A percentile compares a stretch with the other conserved stretches of the same genome.
Evolutionary conservation across 2,797 vertebrate species (phyloP).

Genomic region (Hydrolagus colliei): DNA sequence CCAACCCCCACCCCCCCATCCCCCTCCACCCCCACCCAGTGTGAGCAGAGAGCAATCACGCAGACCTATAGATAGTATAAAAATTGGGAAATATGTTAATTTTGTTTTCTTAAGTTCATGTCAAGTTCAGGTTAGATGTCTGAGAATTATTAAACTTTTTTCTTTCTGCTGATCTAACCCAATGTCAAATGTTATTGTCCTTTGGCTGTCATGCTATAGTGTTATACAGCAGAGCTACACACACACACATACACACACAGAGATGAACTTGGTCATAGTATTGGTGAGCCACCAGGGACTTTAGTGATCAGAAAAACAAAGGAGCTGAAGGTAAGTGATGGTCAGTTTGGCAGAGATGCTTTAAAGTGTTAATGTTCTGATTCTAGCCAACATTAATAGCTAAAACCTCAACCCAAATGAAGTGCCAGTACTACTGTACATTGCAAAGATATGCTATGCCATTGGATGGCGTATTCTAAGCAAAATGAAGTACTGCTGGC

Average conservation of each 20-base stretch:
- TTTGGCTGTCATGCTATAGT: background rate
- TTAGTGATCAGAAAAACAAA: background rate
- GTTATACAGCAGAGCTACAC: background rate
- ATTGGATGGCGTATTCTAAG: background rate
- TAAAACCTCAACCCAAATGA: background rate
- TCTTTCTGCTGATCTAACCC: background rate
- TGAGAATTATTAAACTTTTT: background rate
- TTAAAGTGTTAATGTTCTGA: conserved; percentile 13
- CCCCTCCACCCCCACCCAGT: too few relatives aligned
- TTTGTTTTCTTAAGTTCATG: background rate
- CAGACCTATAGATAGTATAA: background rate
- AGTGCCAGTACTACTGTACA: background rate
- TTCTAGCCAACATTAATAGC: background rate
- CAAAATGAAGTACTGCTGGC: background rate
- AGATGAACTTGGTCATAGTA: background rate
- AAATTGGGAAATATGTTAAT: background rate
- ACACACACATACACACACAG: too few relatives aligned
- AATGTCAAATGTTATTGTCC: background rate
- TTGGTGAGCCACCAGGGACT: background rate
- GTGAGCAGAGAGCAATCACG: background rate
- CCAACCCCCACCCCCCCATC: too few relatives aligned
- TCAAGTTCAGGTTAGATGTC: background rate
- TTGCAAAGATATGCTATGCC: background rate
- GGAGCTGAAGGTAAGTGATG: background rate
- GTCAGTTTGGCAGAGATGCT: background rate